These are phyloP conservation scores for Musca vetustissima DNA, from an alignment of 1,140 invertebrate species.

Conservation along the genomic window DNA sequence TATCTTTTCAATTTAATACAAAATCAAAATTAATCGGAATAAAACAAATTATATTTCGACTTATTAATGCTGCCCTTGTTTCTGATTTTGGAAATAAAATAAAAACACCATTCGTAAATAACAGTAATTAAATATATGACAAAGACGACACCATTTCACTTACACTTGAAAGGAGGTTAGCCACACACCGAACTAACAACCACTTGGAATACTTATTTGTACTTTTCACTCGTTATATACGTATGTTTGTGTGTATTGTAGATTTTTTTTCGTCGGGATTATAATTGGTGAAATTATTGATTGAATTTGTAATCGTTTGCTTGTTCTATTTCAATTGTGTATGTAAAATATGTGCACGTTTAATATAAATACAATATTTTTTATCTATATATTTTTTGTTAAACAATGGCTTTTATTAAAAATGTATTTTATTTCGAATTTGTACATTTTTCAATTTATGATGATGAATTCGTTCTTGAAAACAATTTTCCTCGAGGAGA, in stretches of 20 bases:
- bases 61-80: no score
- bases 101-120: no score
- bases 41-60: no score
- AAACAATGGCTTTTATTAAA: not conserved
- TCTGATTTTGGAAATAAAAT: no score
- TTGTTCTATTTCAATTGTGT: not conserved
- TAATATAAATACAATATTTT: constrained; percentile 1
- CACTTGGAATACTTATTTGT: no score
- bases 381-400: constrained; percentile 11
- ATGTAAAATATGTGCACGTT: not conserved
- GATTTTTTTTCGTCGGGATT: not conserved
- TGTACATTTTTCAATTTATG: not conserved
- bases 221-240: no score
- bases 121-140: no score
- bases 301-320: not conserved
- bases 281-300: constrained; percentile 18
- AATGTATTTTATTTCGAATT: not conserved
- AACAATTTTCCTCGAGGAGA: constrained; percentile 10
- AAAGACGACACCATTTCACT: no score
- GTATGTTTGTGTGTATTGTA: not conserved
- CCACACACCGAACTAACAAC: no score
- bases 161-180: no score
- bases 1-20: no score
- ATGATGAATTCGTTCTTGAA: not conserved
- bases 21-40: no score